Base-by-base conservation (phyloP, 2,797 vertebrate species). In the Strix occidentalis region DNA sequence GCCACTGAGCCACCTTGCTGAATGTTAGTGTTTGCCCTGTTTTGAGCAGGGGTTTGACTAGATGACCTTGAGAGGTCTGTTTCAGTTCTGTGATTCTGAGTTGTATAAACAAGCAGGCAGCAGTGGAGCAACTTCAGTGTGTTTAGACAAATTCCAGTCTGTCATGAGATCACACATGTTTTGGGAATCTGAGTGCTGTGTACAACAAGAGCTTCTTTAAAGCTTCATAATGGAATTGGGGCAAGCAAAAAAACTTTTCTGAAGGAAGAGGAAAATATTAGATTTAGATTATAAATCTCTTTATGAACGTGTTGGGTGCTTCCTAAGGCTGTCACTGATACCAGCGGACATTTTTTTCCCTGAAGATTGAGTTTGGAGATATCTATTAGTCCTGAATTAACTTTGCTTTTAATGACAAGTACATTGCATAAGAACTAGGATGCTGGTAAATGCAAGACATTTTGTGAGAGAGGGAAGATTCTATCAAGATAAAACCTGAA, bases 271-370 rank as follows among this genome's bases (percentile, higher is more conserved):
- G 20, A 50, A 51, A 61, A 17, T 53, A n/a, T 13, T 79, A 66
- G 16, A 28, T 70, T 26, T 37, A 63, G 24, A n/a, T 64, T 76
- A 26, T 41, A 41, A 87, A 70, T 71, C 31, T 80, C 12, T 66
- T 80, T 33, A 39, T 79, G 28, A 65, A 65, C 15, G 3, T 70
- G 3, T 28, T 69, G 15, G 13, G 11, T 77, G 35, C 43, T 70
- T 80, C 60, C 48, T 35, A 51, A 80, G 12, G n/a, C 46, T 82
- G 10, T 56, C 28, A 16, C 0, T 0, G 31, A 3, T 65, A n/a
- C 0, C 24, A n/a, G 9, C 35, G 35, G 31, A 26, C 9, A 0
- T 60, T 26, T 58, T 74, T 39, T 4, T 5, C 4, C 9, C 14
- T 77, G 28, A 50, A 68, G 45, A 33, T 16, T 64, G 53, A 18